phyloP scores from a whole-genome alignment of 1,140 invertebrate species.

The Drosophila leontia region DNA sequence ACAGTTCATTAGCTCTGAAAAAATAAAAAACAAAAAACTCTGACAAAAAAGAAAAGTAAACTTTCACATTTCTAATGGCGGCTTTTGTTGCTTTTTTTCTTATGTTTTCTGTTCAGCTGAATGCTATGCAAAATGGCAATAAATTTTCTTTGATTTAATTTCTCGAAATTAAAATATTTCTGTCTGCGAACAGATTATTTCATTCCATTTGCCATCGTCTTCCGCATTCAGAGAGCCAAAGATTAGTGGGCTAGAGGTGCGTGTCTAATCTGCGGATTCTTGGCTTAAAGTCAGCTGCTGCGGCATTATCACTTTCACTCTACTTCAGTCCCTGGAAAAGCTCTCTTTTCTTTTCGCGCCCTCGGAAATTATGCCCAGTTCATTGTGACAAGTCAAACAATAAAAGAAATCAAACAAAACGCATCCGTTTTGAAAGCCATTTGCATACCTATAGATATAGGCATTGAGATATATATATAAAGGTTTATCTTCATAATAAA shows the following conservation, averaged over 20 bases:
- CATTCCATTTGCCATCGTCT: slow-evolving; percentile 26
- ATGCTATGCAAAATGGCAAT: slow-evolving; percentile 64
- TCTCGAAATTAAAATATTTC: slow-evolving; percentile 68
- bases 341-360: slow-evolving; percentile 10
- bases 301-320: slow-evolving; percentile 62
- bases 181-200: slow-evolving; percentile 31
- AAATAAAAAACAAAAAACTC: slow-evolving; percentile 17
- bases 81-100: slow-evolving; percentile 36
- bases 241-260: slow-evolving; percentile 45
- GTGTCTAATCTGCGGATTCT: slow-evolving; percentile 71
- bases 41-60: slow-evolving; percentile 74
- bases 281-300: slow-evolving; percentile 28
- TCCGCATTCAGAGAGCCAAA: slow-evolving; percentile 60
- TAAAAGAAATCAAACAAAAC: slow-evolving; percentile 47
- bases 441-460: slow-evolving; percentile 38
- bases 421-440: slow-evolving; percentile 61
- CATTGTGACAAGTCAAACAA: slow-evolving; percentile 29
- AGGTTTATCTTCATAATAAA: slow-evolving; percentile 35
- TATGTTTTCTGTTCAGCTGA: slow-evolving; percentile 15
- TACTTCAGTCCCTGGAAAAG: slow-evolving; percentile 56
- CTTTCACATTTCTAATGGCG: slow-evolving; percentile 77
- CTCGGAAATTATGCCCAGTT: slow-evolving; percentile 46
- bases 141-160: slow-evolving; percentile 75
- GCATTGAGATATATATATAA: slow-evolving; percentile 10
- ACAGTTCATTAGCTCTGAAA: slow-evolving; percentile 69